Percentiles rank a stretch among this genome's conserved stretches.
phyloP scores from a whole-genome alignment of 64 coral and sea anemone genomes.

The Catalaphyllia jardinei region DNA sequence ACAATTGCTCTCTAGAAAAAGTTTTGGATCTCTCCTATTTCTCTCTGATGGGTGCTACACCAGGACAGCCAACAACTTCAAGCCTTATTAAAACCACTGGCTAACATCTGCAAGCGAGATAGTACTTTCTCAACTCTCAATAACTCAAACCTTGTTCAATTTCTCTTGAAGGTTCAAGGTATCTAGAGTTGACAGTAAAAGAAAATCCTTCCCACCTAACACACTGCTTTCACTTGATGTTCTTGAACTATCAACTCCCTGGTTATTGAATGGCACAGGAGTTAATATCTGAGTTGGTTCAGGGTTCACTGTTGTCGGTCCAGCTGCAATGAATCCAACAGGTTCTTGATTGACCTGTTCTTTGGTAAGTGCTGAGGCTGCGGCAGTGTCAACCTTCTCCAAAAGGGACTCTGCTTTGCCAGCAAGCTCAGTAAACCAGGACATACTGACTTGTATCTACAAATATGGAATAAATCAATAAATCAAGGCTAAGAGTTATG shows the following conservation, averaged over 20 bases:
- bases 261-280: neutral
- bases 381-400: constrained; percentile 89
- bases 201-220: neutral
- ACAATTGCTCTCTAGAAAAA: too few relatives aligned
- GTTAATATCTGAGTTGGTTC: neutral
- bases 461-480: neutral
- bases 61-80: too few relatives aligned
- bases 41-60: too few relatives aligned
- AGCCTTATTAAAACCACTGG: neutral
- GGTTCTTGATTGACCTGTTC: constrained; percentile 12
- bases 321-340: neutral
- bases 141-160: too few relatives aligned
- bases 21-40: too few relatives aligned
- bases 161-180: too few relatives aligned
- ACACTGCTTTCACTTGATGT: constrained; percentile 39
- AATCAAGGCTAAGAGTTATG: neutral
- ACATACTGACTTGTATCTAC: constrained; percentile 60
- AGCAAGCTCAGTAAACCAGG: constrained; percentile 90
- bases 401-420: constrained; percentile 94
- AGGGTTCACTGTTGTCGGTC: neutral
- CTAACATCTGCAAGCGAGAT: too few relatives aligned
- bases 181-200: neutral
- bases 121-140: too few relatives aligned
- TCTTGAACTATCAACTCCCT: constrained; percentile 23
- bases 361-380: constrained; percentile 71